A percentile compares a stretch with the other conserved stretches of the same genome.
Evolutionary conservation across 53 echinoderm and acorn worm species (phyloP).

Genomic region (Arbacia lixula): DNA sequence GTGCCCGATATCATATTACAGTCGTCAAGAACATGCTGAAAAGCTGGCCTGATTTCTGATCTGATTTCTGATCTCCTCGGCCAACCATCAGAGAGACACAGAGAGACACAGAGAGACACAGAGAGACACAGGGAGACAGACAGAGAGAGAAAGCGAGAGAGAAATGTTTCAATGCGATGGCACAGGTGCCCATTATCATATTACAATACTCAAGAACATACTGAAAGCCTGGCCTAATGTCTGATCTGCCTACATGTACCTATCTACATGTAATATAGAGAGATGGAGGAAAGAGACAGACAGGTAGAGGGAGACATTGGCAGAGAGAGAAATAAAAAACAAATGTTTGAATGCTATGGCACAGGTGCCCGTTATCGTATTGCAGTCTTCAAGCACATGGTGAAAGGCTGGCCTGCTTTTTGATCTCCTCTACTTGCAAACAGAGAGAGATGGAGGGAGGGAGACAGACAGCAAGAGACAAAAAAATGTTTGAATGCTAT

Average conservation of each 20-base stretch:
- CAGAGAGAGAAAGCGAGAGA: neutral
- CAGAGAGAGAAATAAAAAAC: too few species aligned
- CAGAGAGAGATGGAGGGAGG: neutral
- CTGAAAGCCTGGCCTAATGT: slow-evolving; percentile 5
- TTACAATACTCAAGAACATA: slow-evolving; percentile 7
- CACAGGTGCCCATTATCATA: slow-evolving; percentile 28
- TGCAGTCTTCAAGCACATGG: too few species aligned
- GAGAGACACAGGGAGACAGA: neutral
- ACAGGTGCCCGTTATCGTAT: too few species aligned
- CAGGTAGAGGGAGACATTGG: neutral
- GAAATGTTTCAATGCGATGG: slow-evolving; percentile 5
- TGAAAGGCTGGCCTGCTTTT: too few species aligned
- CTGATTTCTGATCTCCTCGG: too few species aligned
- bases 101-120: neutral
- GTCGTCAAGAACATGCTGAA: neutral
- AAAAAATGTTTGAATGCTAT: neutral
- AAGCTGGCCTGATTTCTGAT: neutral
- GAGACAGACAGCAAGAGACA: neutral
- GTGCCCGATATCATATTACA: neutral
- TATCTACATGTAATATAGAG: neutral
- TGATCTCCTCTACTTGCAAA: too few species aligned
- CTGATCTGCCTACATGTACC: neutral
- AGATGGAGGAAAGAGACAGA: neutral
- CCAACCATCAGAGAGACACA: neutral
- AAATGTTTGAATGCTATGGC: too few species aligned